Conservation (phyloP, 2,797 vertebrate genomes). For the Yasuhikotakia modesta region DNA sequence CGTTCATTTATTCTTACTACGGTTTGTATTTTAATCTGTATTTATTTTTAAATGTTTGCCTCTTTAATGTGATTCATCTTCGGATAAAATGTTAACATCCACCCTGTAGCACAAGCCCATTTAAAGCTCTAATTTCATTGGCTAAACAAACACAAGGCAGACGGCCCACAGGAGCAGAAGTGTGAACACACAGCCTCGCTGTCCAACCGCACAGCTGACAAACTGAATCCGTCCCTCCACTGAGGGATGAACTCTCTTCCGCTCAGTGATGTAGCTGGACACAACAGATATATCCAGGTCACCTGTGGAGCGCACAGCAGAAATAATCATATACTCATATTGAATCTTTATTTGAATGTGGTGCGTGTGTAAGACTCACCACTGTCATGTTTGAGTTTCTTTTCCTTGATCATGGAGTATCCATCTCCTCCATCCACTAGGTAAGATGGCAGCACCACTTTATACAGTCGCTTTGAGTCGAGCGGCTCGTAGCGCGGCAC, state of each 20-base stretch:
- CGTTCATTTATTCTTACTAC: too few species aligned
- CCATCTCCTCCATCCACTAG: conserved; percentile 85
- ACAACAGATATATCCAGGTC: conserved; percentile 83
- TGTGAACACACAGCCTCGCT: conserved; percentile 34
- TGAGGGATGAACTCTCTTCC: conserved; percentile 79
- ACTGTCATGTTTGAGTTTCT: conserved; percentile 81
- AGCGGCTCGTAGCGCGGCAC: conserved; percentile 83
- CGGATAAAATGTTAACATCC: not conserved
- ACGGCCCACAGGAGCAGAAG: conserved; percentile 59
- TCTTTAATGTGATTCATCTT: too few species aligned
- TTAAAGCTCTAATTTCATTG: conserved; percentile 22
- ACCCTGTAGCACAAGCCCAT: not conserved
- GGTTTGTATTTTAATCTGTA: too few species aligned
- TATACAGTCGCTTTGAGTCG: conserved; percentile 74
- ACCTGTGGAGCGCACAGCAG: conserved; percentile 69
- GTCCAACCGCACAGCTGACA: conserved; percentile 61
- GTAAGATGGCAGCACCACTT: conserved; percentile 81
- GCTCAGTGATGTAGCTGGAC: conserved; percentile 79
- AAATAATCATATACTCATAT: not conserved
- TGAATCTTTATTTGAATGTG: not conserved
- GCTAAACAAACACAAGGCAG: conserved; percentile 51
- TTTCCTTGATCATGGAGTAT: conserved; percentile 80
- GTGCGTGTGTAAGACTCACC: conserved; percentile 72
- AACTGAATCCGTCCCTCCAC: conserved; percentile 87
- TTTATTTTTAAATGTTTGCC: too few species aligned